Percentiles rank a stretch among this genome's conserved stretches.
Conservation (phyloP, 2,797 vertebrate genomes). For the Haliaeetus albicilla region DNA sequence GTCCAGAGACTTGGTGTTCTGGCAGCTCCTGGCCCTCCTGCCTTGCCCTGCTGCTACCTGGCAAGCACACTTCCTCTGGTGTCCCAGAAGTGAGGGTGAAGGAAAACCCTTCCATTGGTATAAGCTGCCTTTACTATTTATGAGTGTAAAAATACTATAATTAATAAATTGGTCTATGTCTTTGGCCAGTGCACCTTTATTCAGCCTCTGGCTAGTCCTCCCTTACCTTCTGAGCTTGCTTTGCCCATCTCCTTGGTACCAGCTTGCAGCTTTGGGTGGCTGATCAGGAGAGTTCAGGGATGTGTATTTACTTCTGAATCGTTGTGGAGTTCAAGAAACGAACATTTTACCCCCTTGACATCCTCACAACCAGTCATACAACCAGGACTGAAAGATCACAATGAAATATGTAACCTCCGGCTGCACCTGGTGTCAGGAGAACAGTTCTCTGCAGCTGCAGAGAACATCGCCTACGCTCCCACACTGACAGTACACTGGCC, state of each 20-base stretch:
- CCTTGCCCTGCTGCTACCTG: neutral
- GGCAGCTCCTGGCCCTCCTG: neutral
- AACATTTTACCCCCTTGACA: neutral
- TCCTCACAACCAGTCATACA: neutral
- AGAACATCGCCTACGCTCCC: neutral
- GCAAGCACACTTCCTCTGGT: neutral
- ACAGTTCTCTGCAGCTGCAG: neutral
- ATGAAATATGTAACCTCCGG: accelerated
- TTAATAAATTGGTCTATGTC: slow-evolving; percentile 51
- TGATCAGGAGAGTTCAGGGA: neutral
- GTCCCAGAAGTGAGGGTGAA: neutral
- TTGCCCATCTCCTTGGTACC: neutral
- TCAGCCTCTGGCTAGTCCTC: neutral
- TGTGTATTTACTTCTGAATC: neutral
- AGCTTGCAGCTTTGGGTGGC: neutral
- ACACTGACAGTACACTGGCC: accelerated
- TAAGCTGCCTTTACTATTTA: slow-evolving; percentile 57
- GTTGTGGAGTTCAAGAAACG: neutral
- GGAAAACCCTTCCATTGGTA: neutral
- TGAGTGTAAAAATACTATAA: slow-evolving; percentile 49
- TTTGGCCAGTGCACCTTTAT: neutral
- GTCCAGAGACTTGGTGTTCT: neutral
- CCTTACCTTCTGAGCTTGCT: neutral
- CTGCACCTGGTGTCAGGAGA: neutral
- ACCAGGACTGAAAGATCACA: neutral